These are phyloP conservation scores for Cynodonichthys magdalenae DNA, from an alignment of 2,797 vertebrate genomes.

Conservation along the genomic window DNA sequence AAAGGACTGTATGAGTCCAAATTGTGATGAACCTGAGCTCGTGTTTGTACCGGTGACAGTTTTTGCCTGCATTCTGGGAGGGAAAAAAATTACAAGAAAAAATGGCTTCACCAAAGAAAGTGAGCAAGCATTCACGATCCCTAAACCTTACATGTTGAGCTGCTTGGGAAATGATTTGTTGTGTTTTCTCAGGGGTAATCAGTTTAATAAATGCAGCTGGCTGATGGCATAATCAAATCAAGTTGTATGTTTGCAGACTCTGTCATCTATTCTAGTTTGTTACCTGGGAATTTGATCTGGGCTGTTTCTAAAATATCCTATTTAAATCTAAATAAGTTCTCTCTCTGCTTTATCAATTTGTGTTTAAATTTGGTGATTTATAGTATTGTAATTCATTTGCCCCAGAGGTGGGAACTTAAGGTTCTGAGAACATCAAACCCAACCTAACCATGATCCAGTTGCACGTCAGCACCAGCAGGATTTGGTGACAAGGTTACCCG, in stretches of 20 bases:
- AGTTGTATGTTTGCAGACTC: conserved; percentile 12
- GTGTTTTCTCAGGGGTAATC: conserved; percentile 4
- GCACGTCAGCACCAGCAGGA: too few species aligned
- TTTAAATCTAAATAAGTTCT: too few species aligned
- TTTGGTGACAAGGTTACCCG: too few species aligned
- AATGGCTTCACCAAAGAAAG: background rate
- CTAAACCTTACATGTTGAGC: conserved; percentile 1
- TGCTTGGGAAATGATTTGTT: conserved; percentile 2
- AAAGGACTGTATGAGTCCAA: conserved; percentile 24
- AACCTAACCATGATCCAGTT: too few species aligned
- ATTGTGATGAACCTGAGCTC: conserved; percentile 11
- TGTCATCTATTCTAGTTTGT: background rate
- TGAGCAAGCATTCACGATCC: background rate
- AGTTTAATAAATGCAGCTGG: conserved; percentile 7
- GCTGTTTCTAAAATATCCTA: too few species aligned
- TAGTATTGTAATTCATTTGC: background rate
- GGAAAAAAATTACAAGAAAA: background rate
- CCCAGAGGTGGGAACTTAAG: too few species aligned
- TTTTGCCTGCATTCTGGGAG: conserved; percentile 1
- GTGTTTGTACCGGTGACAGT: background rate
- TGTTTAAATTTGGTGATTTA: background rate
- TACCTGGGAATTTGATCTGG: background rate
- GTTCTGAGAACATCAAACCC: too few species aligned
- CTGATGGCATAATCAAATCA: conserved; percentile 6
- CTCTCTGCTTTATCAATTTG: too few species aligned